Evolutionary conservation across 1,140 invertebrate species (phyloP), one percentile per base, ranked within the genome.

Genomic region (Drosophila nasuta): DNA sequence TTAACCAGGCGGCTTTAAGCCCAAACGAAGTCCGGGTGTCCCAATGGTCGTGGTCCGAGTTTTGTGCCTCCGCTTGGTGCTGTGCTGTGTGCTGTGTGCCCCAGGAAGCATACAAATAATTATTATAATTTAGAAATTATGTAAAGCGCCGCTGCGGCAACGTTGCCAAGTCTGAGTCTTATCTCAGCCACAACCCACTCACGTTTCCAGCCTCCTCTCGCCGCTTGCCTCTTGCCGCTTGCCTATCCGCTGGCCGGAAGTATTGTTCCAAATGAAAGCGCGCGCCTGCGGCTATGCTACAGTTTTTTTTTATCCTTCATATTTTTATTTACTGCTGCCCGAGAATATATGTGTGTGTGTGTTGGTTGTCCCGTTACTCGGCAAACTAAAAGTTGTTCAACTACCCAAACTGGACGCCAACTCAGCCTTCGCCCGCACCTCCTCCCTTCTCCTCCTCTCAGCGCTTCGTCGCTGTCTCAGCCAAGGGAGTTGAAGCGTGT

Each of bases 111-210:
- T 89, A 91, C 90, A 91, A 91, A 91, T 91, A 91, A 91, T 91
- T 91, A 91, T 91, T 88, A 91, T 91, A 91, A 91, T 91, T 91
- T 91, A 91, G 81, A 89, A 91, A 91, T 91, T 91, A 91, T 91
- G 88, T 91, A 91, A 91, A 91, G 81, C 81, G 86, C 81, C 77
- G 85, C 58, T 87, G 76, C 79, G 76, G 82, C 82, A 67, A 67
- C 68, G 71, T 54, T 73, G 72, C 58, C 81, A 60, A 38, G 7
- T 38, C 35, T 38, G 28, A 71, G 85, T 89, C 78, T 88, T 88
- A 89, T 88, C 85, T 88, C 59, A 45, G 63, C 75, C 60, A 7
- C 54, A 57, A 57, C 38, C 51, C 17, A 6, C 17, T 5, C 20
- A 38, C 15, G 33, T 1, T 17, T 17, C 28, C 8, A 10, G 25